A percentile compares a stretch with the other conserved stretches of the same genome.
phyloP scores from a whole-genome alignment of 2,888 invertebrate genomes.

The Caenorhabditis virilis region DNA sequence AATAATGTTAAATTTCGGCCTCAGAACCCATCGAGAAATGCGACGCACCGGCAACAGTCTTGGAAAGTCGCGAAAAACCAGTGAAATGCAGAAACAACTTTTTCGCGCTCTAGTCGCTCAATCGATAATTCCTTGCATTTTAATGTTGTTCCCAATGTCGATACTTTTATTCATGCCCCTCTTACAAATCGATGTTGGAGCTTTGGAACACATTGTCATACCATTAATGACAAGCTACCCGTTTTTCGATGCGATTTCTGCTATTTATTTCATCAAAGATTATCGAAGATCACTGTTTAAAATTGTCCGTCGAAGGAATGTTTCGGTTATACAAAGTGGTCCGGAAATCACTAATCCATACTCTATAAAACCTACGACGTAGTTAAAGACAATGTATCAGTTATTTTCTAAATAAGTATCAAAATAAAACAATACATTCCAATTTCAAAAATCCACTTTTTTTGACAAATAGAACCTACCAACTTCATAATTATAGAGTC shows the following conservation, averaged over 20 bases:
- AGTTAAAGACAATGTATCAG: too few relatives aligned
- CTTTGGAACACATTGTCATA: background rate
- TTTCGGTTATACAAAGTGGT: too few relatives aligned
- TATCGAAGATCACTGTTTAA: constrained; percentile 18
- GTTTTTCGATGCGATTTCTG: constrained; percentile 19
- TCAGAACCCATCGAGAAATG: background rate
- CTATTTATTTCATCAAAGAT: constrained; percentile 16
- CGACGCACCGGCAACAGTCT: too few relatives aligned
- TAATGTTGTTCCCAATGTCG: background rate
- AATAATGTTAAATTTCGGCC: background rate
- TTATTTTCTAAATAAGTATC: too few relatives aligned
- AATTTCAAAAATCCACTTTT: too few relatives aligned
- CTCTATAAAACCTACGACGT: too few relatives aligned
- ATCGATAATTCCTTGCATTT: background rate
- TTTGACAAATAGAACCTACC: too few relatives aligned
- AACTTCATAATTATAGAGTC: too few relatives aligned
- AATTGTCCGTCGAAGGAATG: too few relatives aligned
- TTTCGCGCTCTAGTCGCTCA: constrained; percentile 3
- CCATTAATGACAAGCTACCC: constrained; percentile 6
- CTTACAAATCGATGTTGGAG: background rate
- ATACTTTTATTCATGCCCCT: background rate
- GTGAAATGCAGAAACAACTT: constrained; percentile 1
- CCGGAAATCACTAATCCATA: too few relatives aligned
- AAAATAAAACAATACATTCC: too few relatives aligned
- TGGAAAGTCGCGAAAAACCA: background rate